These are phyloP conservation scores for Leptatherina wallacei DNA, from an alignment of 2,797 vertebrate genomes.

Conservation along the genomic window DNA sequence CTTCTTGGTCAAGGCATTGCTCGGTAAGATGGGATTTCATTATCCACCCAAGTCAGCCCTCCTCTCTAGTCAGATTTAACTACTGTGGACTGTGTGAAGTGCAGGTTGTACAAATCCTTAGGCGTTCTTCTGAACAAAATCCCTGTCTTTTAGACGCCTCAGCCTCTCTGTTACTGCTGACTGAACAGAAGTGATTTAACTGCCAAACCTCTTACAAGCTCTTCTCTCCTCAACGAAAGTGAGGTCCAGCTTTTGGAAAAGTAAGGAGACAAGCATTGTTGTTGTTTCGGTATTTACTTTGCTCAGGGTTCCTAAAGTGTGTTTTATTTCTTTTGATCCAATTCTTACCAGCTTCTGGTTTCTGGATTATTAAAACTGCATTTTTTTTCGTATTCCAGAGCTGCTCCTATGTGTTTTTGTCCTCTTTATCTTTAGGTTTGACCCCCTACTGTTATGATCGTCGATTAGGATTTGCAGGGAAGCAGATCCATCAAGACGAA, in stretches of 20 bases:
- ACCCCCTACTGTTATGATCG: constrained; percentile 15
- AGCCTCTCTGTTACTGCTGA: constrained; percentile 12
- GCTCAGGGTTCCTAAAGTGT: constrained; percentile 10
- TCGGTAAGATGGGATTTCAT: constrained; percentile 23
- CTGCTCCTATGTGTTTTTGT: constrained; percentile 23
- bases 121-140: constrained; percentile 41
- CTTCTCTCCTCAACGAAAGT: constrained; percentile 33
- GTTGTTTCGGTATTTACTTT: constrained; percentile 26
- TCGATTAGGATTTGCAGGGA: background rate
- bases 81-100: constrained; percentile 20
- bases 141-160: constrained; percentile 44
- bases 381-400: constrained; percentile 6
- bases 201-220: constrained; percentile 39
- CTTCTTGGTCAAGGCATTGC: constrained; percentile 3
- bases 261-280: constrained; percentile 23
- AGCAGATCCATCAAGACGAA: background rate
- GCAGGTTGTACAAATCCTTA: constrained; percentile 49
- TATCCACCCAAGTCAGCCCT: constrained; percentile 10
- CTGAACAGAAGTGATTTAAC: constrained; percentile 45
- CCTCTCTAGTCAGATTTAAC: constrained; percentile 18
- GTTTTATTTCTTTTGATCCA: constrained; percentile 3
- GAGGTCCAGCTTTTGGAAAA: constrained; percentile 23
- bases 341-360: constrained; percentile 26
- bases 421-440: constrained; percentile 4
- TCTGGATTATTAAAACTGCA: constrained; percentile 23